phyloP scores from a whole-genome alignment of 2,888 invertebrate species.

The Pollenia angustigena region DNA sequence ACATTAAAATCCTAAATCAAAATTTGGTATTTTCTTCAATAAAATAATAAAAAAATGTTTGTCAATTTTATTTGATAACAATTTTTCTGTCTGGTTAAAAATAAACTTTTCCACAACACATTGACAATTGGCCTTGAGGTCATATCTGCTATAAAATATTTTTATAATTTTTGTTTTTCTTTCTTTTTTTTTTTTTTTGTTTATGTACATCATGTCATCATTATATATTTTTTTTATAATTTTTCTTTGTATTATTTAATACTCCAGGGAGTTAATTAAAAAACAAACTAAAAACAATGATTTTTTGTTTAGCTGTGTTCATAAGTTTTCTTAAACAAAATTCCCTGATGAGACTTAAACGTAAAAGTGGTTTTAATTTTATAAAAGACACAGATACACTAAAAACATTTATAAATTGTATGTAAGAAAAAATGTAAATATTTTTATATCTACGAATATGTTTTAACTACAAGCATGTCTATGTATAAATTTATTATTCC shows the following conservation, averaged over 20 bases:
- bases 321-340: conserved; percentile 56
- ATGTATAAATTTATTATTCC: conserved; percentile 71
- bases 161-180: not conserved
- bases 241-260: conserved; percentile 46
- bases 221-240: conserved; percentile 6
- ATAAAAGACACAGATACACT: not conserved
- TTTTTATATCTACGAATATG: not conserved
- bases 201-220: conserved; percentile 25
- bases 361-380: conserved; percentile 50
- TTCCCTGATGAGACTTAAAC: conserved; percentile 59
- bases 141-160: conserved; percentile 49
- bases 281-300: conserved; percentile 67
- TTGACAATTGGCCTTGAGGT: conserved; percentile 57
- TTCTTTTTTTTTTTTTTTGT: conserved; percentile 21
- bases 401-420: not conserved
- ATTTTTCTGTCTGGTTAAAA: conserved; percentile 7
- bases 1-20: no score
- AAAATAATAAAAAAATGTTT: no score
- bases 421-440: not conserved
- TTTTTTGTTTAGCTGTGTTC: conserved; percentile 30
- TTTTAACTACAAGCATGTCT: conserved; percentile 42
- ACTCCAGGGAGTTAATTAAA: conserved; percentile 66
- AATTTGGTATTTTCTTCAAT: no score
- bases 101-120: conserved; percentile 37
- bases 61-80: not conserved